Evolutionary conservation across 2,888 invertebrate genomes (phyloP).

Genomic region (Plagodis dolabraria): DNA sequence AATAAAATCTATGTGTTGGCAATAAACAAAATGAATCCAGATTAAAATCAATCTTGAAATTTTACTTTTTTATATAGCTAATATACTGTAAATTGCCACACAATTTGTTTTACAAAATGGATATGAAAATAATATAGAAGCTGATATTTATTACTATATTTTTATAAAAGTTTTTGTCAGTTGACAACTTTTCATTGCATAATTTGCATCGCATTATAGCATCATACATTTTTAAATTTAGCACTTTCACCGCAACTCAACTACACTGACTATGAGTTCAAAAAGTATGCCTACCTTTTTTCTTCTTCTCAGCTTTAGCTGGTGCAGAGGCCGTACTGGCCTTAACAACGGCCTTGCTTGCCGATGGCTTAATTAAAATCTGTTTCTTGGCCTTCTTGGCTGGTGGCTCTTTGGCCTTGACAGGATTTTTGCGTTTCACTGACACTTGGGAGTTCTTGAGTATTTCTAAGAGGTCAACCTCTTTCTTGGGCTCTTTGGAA

Average conservation of each 20-base stretch:
- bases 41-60: no score
- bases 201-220: no score
- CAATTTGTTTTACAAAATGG: no score
- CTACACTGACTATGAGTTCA: constrained; percentile 33
- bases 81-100: no score
- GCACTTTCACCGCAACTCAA: constrained; percentile 50
- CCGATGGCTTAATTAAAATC: constrained; percentile 50
- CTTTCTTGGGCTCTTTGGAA: constrained; percentile 72
- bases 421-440: constrained; percentile 65
- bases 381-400: constrained; percentile 68
- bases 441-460: constrained; percentile 62
- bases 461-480: constrained; percentile 65
- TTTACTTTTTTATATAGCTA: no score
- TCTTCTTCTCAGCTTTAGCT: constrained; percentile 66
- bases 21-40: no score
- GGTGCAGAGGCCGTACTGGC: constrained; percentile 32
- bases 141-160: no score
- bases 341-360: constrained; percentile 45
- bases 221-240: no score
- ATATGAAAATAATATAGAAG: no score
- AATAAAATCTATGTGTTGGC: no score
- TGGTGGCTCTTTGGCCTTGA: constrained; percentile 57
- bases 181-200: no score
- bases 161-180: no score
- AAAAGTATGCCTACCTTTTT: constrained; percentile 71